Evolutionary conservation across 2,797 vertebrate genomes (phyloP).

Genomic region (Darevskia nairensis): DNA sequence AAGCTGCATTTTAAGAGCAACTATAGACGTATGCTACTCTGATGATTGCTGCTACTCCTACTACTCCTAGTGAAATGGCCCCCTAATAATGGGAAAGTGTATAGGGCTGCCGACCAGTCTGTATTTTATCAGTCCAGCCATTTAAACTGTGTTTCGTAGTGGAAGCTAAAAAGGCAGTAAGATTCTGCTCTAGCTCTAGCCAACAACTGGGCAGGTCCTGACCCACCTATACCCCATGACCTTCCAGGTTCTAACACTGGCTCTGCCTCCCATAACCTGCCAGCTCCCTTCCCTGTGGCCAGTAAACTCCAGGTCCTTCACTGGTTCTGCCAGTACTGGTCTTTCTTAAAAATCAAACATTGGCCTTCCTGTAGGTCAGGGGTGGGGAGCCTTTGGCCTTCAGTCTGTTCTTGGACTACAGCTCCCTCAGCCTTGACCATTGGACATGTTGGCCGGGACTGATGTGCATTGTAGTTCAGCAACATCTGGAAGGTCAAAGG

Average conservation of each 20-base stretch:
- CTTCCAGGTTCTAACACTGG: not conserved
- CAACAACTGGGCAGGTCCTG: not conserved
- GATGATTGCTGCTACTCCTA: not conserved
- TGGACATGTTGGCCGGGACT: no score
- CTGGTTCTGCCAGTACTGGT: not conserved
- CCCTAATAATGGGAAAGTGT: not conserved
- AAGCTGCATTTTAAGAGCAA: not conserved
- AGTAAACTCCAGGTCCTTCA: not conserved
- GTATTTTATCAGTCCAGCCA: not conserved
- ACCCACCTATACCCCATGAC: not conserved
- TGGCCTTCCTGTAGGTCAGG: not conserved
- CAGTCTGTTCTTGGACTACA: no score
- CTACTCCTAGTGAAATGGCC: not conserved
- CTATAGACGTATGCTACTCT: not conserved
- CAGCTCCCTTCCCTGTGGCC: not conserved
- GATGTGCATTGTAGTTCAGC: no score
- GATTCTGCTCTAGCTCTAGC: not conserved
- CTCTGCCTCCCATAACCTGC: not conserved
- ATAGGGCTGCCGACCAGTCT: no score
- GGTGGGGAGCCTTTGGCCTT: no score
- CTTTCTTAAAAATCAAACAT: not conserved
- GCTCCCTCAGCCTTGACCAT: no score
- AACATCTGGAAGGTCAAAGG: no score
- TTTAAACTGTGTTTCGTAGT: not conserved
- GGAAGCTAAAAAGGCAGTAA: not conserved